Conservation (phyloP, 2,113 vertebrate genomes). For the Pardalotus punctatus region DNA sequence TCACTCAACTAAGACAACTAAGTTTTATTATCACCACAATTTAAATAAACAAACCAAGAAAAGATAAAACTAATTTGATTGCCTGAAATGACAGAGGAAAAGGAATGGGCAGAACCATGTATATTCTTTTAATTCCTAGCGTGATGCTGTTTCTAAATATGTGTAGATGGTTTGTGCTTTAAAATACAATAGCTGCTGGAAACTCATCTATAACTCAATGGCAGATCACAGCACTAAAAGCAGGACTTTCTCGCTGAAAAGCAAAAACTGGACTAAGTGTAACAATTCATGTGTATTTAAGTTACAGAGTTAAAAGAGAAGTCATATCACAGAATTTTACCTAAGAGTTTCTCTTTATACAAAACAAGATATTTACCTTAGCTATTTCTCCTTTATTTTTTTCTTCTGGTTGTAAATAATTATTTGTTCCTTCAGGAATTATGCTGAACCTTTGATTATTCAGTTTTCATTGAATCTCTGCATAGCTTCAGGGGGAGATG, state of each 20-base stretch:
- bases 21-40: background rate
- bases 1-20: background rate
- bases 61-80: background rate
- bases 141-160: fast-evolving
- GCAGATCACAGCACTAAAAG: background rate
- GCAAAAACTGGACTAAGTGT: background rate
- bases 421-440: background rate
- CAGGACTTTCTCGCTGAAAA: background rate
- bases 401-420: background rate
- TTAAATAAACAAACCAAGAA: background rate
- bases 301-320: background rate
- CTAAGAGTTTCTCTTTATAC: background rate
- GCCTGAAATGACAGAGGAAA: background rate
- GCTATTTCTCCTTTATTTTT: background rate
- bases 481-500: background rate
- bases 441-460: background rate
- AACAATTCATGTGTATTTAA: background rate
- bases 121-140: background rate
- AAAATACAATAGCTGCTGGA: background rate
- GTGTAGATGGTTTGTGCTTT: background rate
- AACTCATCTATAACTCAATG: background rate
- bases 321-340: background rate
- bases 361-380: background rate
- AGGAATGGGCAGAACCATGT: background rate
- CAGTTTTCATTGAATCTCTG: background rate